Evolutionary conservation across 1,140 invertebrate genomes (phyloP), one percentile per base, ranked within the genome.

Genomic region (Telenomus remus): DNA sequence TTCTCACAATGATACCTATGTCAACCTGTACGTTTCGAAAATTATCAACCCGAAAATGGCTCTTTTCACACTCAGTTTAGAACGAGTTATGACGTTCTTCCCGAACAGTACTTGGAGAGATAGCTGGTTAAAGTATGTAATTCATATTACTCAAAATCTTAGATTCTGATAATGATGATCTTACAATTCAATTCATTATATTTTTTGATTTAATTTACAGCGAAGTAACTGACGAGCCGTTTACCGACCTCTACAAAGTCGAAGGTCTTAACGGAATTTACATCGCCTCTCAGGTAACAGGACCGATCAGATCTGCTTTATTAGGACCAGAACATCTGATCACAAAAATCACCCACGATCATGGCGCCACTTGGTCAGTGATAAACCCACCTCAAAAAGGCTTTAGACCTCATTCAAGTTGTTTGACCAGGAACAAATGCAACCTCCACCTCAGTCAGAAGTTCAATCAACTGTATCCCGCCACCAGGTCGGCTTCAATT

Each of bases 191-290:
- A 6, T 35, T 35, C 5, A 35, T 35, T 35, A 5, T 35, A 35
- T 6, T 39, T n/a, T 11, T 39, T 39, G 34, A 35, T 35, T 35
- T 35, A 35, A 35, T 68, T 79, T 79, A 80, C 82, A 96, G 94
- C 79, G 93, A 93, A 57, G 92, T 94, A 8, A 89, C 92, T 1
- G 92, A 95, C 53, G 93, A 95, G 71, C 85, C 93, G 8, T 97
- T 97, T 89, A 94, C 94, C n/a, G 96, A 97, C 82, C 83, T 98
- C 0, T 95, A 97, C 80, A 95, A 94, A 84, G 94, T 98, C 0
- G 92, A 95, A 82, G 96, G 96, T 7, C 83, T 98, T 10, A 89
- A 92, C 16, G 96, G 96, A 4, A 94, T 97, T 55, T 97, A 96
- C 84, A 96, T 97, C 69, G 96, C 95, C 0, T 96, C 95, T 0